phyloP scores from a whole-genome alignment of 35 echinoderm and acorn worm species.

The Acanthaster planci region DNA sequence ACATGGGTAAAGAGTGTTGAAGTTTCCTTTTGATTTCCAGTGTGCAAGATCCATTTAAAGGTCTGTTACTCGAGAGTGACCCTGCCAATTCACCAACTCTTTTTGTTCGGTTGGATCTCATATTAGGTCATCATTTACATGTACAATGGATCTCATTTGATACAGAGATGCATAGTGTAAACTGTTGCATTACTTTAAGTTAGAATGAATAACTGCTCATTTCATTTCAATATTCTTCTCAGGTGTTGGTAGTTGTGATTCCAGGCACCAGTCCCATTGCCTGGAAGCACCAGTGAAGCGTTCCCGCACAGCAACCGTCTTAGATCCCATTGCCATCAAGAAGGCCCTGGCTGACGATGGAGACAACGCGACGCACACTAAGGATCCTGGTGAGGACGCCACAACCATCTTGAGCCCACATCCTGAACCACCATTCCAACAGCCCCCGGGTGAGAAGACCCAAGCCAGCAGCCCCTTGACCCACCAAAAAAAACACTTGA shows the following conservation, averaged over 20 bases:
- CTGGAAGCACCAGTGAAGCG: not conserved
- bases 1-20: too few relatives aligned
- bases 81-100: too few relatives aligned
- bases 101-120: too few relatives aligned
- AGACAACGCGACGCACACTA: not conserved
- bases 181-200: too few relatives aligned
- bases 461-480: not conserved
- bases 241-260: too few relatives aligned
- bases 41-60: too few relatives aligned
- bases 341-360: not conserved
- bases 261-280: not conserved
- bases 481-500: not conserved
- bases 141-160: too few relatives aligned
- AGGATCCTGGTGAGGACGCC: not conserved
- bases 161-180: too few relatives aligned
- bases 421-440: not conserved
- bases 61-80: too few relatives aligned
- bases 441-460: not conserved
- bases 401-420: not conserved
- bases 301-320: slow-evolving; percentile 9
- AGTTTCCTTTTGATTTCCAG: too few relatives aligned
- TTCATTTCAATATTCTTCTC: not conserved
- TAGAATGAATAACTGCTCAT: not conserved
- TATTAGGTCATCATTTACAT: too few relatives aligned
- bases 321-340: not conserved